phyloP scores from a whole-genome alignment of 2,113 vertebrate genomes.

The Sisor rabdophorus region DNA sequence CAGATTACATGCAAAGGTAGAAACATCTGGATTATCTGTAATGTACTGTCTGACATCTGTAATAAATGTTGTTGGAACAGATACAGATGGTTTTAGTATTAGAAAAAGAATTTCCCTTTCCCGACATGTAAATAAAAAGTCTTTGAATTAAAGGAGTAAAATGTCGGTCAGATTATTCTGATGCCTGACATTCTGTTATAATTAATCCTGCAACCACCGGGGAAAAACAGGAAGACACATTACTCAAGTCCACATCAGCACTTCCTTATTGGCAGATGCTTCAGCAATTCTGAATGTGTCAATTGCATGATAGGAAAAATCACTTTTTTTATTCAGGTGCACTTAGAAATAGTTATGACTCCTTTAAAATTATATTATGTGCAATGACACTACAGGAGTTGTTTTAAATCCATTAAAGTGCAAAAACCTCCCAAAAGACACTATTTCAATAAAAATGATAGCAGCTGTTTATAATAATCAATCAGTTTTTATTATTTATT shows the following conservation, averaged over 20 bases:
- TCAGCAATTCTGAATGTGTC: constrained; percentile 19
- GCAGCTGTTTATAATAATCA: too few relatives aligned
- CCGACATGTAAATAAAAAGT: background rate
- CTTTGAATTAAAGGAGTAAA: background rate
- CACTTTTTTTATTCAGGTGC: too few relatives aligned
- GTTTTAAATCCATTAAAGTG: too few relatives aligned
- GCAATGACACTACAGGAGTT: too few relatives aligned
- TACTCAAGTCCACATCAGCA: constrained; percentile 59
- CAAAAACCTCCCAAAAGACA: too few relatives aligned
- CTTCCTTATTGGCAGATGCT: constrained; percentile 48
- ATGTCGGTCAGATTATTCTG: background rate
- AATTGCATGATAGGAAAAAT: background rate
- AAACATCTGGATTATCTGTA: background rate
- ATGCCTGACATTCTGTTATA: constrained; percentile 39
- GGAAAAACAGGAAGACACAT: constrained; percentile 55
- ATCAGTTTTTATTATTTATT: too few relatives aligned
- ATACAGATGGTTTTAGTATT: too few relatives aligned
- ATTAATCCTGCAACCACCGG: constrained; percentile 32
- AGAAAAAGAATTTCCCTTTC: background rate
- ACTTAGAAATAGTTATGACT: too few relatives aligned
- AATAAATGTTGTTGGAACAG: background rate
- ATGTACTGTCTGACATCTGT: background rate
- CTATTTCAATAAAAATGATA: too few relatives aligned
- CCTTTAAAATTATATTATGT: too few relatives aligned
- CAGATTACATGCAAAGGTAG: too few relatives aligned